Evolutionary conservation across 2,113 vertebrate genomes (phyloP), one percentile per base, ranked within the genome.

Genomic region (Melierax canorus): DNA sequence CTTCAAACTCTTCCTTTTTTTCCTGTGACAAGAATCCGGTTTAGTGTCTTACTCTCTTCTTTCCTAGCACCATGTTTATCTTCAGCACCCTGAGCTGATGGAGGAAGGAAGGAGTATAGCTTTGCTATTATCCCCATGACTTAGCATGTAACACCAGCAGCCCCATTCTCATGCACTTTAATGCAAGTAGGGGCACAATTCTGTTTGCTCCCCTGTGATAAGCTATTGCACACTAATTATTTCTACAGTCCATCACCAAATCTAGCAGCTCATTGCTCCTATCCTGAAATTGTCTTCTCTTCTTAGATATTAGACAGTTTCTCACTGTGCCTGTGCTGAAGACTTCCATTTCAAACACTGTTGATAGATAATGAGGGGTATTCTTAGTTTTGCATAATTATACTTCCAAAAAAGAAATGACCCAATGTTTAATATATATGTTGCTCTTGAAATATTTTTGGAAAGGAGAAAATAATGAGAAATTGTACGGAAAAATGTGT

Each of bases 21-120:
- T 18, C 36, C 15, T 3, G 0, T 1, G 3, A 9, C 13, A 29
- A 56, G 11, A 71, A 32, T 63, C 29, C 51, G 8, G 20, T 75
- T 36, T n/a, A 8, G 11, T 26, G 15, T 36, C 21, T 4, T 36
- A 15, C 14, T 80, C 13, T 30, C 17, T 56, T 68, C 15, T 74
- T 87, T 90, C 12, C 27, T 66, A 26, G 39, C 36, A 20, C 36
- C 8, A 1, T 59, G 59, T 69, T 46, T 64, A 48, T 51, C 30
- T 74, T 60, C 9, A 36, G 16, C 50, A 56, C 15, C 19, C 20
- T 19, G 11, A 53, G 32, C 34, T 82, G 60, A 10, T 30, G 36
- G 43, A 78, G 22, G 51, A 23, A 38, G 32, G 18, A 45, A 39
- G 34, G 13, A 36, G 30, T 60, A 15, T 2, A 50, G 19, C n/a